Evolutionary conservation across 1,140 invertebrate species (phyloP).

Genomic region (Papilio machaon): DNA sequence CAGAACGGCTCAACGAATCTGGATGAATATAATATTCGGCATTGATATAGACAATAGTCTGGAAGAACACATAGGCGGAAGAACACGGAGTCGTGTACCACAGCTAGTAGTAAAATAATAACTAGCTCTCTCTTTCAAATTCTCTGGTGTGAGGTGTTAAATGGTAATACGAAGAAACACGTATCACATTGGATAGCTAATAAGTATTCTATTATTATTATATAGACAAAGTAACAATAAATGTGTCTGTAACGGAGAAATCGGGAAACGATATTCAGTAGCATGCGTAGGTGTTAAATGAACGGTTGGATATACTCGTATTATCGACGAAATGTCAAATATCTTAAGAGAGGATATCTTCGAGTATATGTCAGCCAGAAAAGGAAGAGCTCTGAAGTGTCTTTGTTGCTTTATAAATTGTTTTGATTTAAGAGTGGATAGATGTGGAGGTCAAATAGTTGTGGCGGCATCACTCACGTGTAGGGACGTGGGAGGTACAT

Average conservation of each 20-base stretch:
- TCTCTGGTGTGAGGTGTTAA: not conserved
- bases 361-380: slow-evolving; percentile 41
- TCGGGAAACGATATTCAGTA: slow-evolving; percentile 57
- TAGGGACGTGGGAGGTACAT: slow-evolving; percentile 68
- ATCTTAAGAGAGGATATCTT: slow-evolving; percentile 44
- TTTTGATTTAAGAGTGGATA: slow-evolving; percentile 38
- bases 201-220: slow-evolving; percentile 34
- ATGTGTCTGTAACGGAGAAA: slow-evolving; percentile 48
- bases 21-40: too few species aligned
- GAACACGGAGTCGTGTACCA: too few species aligned
- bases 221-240: slow-evolving; percentile 30
- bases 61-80: too few species aligned
- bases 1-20: too few species aligned
- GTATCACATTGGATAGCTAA: slow-evolving; percentile 25
- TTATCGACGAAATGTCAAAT: slow-evolving; percentile 61
- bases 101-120: not conserved
- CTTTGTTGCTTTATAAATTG: slow-evolving; percentile 35
- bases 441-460: slow-evolving; percentile 48
- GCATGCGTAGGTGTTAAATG: slow-evolving; percentile 67
- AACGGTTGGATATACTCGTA: slow-evolving; percentile 50
- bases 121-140: not conserved
- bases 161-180: not conserved
- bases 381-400: slow-evolving; percentile 42
- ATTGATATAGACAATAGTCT: too few species aligned
- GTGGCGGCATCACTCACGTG: slow-evolving; percentile 56